Evolutionary conservation across 2,888 invertebrate genomes (phyloP), one percentile per base, ranked within the genome.

Genomic region (Aphodius granarius): DNA sequence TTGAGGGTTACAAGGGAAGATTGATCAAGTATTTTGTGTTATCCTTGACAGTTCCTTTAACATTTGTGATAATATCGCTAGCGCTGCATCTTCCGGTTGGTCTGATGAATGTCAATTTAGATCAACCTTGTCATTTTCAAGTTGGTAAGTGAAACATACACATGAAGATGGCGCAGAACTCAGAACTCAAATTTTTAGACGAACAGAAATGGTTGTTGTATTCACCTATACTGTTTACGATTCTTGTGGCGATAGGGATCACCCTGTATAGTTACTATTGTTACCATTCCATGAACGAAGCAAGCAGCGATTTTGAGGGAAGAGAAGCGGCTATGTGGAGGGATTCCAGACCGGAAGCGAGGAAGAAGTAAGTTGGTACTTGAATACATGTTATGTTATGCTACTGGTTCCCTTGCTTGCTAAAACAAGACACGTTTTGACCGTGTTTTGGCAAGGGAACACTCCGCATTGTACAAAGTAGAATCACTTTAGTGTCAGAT

Each of bases 41-140:
- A 63, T 76, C 76, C 19, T 9, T 78, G 3, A 43, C 62, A 77
- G 77, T 76, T 0, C 83, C 85, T 5, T 3, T 82, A 5, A 0
- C 80, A 4, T 79, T 78, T 5, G 74, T 82, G 13, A 20, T 81
- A 1, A 77, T 83, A 63, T 84, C 85, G 0, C 71, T 83, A 43
- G 77, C 76, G 68, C 77, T 79, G 23, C 80, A 81, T 76, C 79
- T 78, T 62, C 78, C 80, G 22, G 83, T 84, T 5, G 83, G 81
- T 73, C 80, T 85, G 43, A 84, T 73, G 83, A 83, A 78, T 79
- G 79, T 70, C 77, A 80, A 62, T 81, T 80, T 78, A 78, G 79
- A 63, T 66, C 72, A 13, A 79, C 79, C 66, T 74, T 79, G 80
- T 73, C 84, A 85, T 77, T 77, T 82, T 73, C n/a, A 68, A n/a